These are phyloP conservation scores for Poecilia gillii DNA, from an alignment of 2,797 vertebrate species.

Conservation along the genomic window DNA sequence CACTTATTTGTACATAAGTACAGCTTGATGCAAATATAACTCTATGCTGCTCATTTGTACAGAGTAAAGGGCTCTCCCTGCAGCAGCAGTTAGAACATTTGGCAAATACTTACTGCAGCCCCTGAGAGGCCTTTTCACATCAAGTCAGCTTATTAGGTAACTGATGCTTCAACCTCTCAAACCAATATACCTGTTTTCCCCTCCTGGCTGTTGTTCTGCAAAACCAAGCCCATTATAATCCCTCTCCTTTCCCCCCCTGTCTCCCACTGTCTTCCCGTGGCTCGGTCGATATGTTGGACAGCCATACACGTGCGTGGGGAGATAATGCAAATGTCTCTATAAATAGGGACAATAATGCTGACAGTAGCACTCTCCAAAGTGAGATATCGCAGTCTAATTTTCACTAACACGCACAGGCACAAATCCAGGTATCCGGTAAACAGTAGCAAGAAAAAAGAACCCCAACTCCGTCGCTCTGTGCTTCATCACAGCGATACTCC, in stretches of 20 bases:
- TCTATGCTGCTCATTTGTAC: conserved; percentile 32
- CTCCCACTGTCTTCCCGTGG: conserved; percentile 54
- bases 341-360: conserved; percentile 83
- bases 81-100: conserved; percentile 49
- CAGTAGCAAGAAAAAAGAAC: conserved; percentile 10
- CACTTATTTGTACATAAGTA: conserved; percentile 7
- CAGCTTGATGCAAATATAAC: conserved; percentile 31
- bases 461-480: conserved; percentile 25
- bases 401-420: conserved; percentile 42
- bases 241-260: conserved; percentile 58
- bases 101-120: conserved; percentile 58
- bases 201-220: conserved; percentile 50
- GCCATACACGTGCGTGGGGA: conserved; percentile 63
- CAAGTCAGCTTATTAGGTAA: conserved; percentile 60
- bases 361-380: conserved; percentile 76
- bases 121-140: conserved; percentile 58
- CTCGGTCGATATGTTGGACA: conserved; percentile 72
- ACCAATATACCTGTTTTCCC: conserved; percentile 36
- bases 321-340: conserved; percentile 85
- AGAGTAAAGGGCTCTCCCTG: conserved; percentile 36
- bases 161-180: conserved; percentile 52
- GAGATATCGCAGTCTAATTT: conserved; percentile 74
- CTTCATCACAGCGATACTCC: conserved; percentile 59
- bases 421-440: conserved; percentile 31
- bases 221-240: conserved; percentile 62